These are phyloP conservation scores for Dinocampus coccinellae DNA, from an alignment of 2,888 invertebrate species.

Conservation along the genomic window DNA sequence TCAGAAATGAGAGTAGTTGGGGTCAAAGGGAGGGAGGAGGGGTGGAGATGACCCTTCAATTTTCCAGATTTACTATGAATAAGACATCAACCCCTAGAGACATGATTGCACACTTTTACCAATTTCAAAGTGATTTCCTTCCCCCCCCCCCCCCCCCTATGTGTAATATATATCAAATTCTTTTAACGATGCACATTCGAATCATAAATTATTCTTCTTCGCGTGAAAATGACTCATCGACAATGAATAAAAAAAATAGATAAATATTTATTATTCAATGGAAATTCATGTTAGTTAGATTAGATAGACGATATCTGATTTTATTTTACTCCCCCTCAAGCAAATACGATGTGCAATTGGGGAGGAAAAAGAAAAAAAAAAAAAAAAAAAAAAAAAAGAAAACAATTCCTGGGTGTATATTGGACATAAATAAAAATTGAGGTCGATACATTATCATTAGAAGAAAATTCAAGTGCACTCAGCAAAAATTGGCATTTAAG, in stretches of 20 bases:
- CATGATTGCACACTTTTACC: neutral
- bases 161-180: neutral
- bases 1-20: neutral
- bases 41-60: neutral
- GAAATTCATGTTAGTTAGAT: neutral
- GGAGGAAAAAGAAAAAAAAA: too few relatives aligned
- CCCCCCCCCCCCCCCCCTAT: neutral
- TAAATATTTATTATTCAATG: neutral
- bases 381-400: too few relatives aligned
- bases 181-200: neutral
- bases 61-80: constrained; percentile 8
- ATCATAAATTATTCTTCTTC: neutral
- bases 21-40: neutral
- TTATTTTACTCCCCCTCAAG: neutral
- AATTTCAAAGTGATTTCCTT: neutral
- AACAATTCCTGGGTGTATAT: too few relatives aligned
- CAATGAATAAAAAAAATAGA: neutral
- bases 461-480: neutral
- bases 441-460: neutral
- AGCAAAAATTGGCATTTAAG: neutral
- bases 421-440: neutral
- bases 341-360: neutral
- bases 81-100: constrained; percentile 1
- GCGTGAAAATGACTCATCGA: neutral
- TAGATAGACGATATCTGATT: neutral